Percentiles rank a stretch among this genome's conserved stretches.
Conservation (phyloP, 1,140 invertebrate species). For the Drosophila simulans region DNA sequence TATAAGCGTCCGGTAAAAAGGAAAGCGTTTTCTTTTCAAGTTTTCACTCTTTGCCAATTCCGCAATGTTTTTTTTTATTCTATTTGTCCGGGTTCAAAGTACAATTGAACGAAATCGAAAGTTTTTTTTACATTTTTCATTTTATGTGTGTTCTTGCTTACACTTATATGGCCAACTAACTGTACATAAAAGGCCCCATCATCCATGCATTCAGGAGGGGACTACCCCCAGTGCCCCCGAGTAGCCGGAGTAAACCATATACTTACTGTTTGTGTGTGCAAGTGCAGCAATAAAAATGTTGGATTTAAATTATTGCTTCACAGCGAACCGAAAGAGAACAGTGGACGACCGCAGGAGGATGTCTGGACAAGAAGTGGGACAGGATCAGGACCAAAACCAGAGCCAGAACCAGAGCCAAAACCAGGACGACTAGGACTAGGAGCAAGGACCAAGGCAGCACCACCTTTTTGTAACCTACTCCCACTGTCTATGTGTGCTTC, state of each 20-base stretch:
- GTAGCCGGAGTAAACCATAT: constrained; percentile 13
- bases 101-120: constrained; percentile 81
- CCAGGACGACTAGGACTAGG: not conserved
- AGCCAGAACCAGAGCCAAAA: not conserved
- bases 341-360: constrained; percentile 63
- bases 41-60: constrained; percentile 67
- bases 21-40: constrained; percentile 51
- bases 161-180: constrained; percentile 44
- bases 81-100: constrained; percentile 74
- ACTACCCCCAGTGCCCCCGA: too few species aligned
- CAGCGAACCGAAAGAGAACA: constrained; percentile 65
- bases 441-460: not conserved
- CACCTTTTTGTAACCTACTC: constrained; percentile 64
- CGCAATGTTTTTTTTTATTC: constrained; percentile 58
- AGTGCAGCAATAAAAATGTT: constrained; percentile 81
- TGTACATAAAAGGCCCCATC: constrained; percentile 43
- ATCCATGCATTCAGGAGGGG: constrained; percentile 8
- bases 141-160: constrained; percentile 33
- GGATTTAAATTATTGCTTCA: constrained; percentile 80
- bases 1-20: constrained; percentile 31
- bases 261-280: constrained; percentile 53
- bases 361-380: constrained; percentile 42
- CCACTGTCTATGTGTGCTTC: constrained; percentile 71
- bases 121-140: constrained; percentile 58
- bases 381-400: not conserved